Evolutionary conservation across 2,113 vertebrate genomes (phyloP).

Genomic region (cattle (Bos taurus)): DNA sequence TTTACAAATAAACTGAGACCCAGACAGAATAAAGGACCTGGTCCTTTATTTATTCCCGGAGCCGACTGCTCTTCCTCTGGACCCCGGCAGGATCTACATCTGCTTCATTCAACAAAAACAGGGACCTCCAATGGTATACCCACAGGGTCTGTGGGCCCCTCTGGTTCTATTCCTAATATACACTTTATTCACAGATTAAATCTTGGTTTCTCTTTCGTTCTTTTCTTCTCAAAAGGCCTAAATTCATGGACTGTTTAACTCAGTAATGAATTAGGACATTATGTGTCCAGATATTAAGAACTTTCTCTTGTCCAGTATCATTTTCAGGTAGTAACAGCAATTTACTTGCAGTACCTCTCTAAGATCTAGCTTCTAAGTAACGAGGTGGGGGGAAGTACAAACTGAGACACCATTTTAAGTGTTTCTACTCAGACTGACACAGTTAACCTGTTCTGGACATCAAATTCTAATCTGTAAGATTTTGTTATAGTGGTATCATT

Average conservation of each 20-base stretch:
- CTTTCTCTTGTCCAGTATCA: not conserved
- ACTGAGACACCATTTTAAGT: not conserved
- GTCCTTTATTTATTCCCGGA: not conserved
- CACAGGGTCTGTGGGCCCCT: not conserved
- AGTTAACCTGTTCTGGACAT: not conserved
- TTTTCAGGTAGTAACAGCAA: not conserved
- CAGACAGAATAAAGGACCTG: not conserved
- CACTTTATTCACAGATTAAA: not conserved
- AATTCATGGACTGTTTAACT: not conserved
- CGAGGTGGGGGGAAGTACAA: not conserved
- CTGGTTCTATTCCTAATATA: not conserved
- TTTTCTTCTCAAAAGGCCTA: not conserved
- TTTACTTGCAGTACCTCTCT: not conserved
- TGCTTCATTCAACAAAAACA: not conserved
- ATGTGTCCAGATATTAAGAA: not conserved
- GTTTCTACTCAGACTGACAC: not conserved
- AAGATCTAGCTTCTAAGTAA: not conserved
- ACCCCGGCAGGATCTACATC: not conserved
- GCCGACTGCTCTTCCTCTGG: not conserved
- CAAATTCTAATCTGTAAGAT: not conserved
- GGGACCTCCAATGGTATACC: not conserved
- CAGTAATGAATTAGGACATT: not conserved
- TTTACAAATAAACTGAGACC: not conserved
- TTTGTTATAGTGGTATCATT: not conserved
- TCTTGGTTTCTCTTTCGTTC: not conserved